Evolutionary conservation across 2,797 vertebrate genomes (phyloP), one percentile per base, ranked within the genome.

Genomic region (Anguilla megastoma): DNA sequence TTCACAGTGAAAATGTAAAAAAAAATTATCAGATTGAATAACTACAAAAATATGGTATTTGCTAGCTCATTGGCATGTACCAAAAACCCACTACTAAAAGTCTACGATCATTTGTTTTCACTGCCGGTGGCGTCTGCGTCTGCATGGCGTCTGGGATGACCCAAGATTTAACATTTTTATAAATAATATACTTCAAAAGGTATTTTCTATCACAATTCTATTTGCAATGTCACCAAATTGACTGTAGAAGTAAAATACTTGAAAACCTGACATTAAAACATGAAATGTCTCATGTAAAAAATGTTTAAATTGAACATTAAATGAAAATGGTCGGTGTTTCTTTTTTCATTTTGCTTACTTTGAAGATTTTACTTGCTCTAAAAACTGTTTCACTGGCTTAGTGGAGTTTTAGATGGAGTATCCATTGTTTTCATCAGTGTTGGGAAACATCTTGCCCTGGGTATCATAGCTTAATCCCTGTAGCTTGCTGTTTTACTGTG

Each of bases 371-470:
- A 56, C 50, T 52, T 52, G 50, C 54, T 56, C 54, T 56, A 56
- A 56, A 56, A 58, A 58, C 16, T 82, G 79, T 45, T 76, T 33
- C 79, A 45, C 45, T 82, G 79, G 33, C 79, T 82, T 30, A 79
- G 30, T 27, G 74, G 33, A 79, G 7, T 79, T 21, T 21, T 7
- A 82, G 41, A 50, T 76, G 41, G 79, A 82, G 45, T 24, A 50
- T 36, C 24, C 18, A 82, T 82, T 24, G 36, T 82, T 82, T 82
- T 16, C 41, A 36, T 48, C 18, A 18, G 27, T 80, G 30, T 21
- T 48, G 33, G 6, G 45, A 6, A 80, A 21, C 36, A 24, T 80
- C 33, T 36, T 80, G 21, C 30, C 36, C 16, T 80, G 24, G n/a
- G 18, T 30, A 76, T 16, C 18, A 8, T 36, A 30, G 27, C 71